Evolutionary conservation across 2,888 invertebrate genomes (phyloP).

Genomic region (Apeira syringaria): DNA sequence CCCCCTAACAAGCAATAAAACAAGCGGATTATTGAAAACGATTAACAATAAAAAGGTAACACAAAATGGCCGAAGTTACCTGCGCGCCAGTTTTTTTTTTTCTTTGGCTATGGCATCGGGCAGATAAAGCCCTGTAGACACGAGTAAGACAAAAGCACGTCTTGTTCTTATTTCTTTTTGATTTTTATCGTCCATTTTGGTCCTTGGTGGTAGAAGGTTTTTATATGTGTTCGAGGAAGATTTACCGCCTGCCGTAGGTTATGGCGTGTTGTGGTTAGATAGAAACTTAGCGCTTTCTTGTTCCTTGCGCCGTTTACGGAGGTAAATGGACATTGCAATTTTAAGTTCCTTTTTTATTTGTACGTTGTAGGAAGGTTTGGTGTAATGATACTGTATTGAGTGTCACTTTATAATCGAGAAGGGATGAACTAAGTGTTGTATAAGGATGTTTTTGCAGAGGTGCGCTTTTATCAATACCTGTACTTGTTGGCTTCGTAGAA

Average conservation of each 20-base stretch:
- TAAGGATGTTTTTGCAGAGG: too few species aligned
- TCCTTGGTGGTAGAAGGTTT: slow-evolving; percentile 51
- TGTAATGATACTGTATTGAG: not conserved
- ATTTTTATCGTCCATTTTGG: slow-evolving; percentile 70
- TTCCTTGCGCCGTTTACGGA: slow-evolving; percentile 18
- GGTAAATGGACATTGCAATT: slow-evolving; percentile 1
- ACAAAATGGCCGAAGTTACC: slow-evolving; percentile 72
- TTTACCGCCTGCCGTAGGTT: slow-evolving; percentile 47
- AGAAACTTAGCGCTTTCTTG: slow-evolving; percentile 44
- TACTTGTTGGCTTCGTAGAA: too few species aligned
- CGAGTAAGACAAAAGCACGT: slow-evolving; percentile 75
- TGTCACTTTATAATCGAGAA: too few species aligned
- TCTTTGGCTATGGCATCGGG: slow-evolving; percentile 53
- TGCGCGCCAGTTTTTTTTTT: slow-evolving; percentile 63
- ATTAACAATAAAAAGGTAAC: slow-evolving; percentile 62
- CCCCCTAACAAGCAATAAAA: slow-evolving; percentile 75
- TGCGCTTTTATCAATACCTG: too few species aligned
- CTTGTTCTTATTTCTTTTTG: slow-evolving; percentile 71
- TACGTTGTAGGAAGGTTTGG: not conserved
- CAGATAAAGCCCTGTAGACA: slow-evolving; percentile 75
- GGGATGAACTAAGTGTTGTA: too few species aligned
- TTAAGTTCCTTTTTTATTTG: not conserved
- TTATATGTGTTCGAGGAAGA: slow-evolving; percentile 41
- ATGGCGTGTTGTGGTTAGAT: slow-evolving; percentile 39
- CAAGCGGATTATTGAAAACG: slow-evolving; percentile 76